Percentiles rank a stretch among this genome's conserved stretches.
Evolutionary conservation across 2,797 vertebrate species (phyloP).

Genomic region (Phalanger gymnotis): DNA sequence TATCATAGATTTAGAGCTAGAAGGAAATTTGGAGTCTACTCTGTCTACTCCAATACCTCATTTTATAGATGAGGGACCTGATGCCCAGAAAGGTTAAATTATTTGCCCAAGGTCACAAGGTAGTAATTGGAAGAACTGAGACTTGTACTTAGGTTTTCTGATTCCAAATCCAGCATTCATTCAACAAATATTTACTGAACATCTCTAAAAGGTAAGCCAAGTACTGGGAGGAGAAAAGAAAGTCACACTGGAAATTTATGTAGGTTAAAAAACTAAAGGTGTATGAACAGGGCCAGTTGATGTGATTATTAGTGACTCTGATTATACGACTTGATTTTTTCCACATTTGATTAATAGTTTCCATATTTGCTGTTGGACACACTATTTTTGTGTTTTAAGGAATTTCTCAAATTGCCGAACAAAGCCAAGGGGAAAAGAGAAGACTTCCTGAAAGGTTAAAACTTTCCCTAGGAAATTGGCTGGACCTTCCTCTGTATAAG

Average conservation of each 20-base stretch:
- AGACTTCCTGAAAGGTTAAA: slow-evolving; percentile 51
- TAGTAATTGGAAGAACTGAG: not conserved
- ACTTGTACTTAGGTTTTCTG: not conserved
- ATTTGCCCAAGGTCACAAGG: not conserved
- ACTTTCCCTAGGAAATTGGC: slow-evolving; percentile 21
- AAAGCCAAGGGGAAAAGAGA: slow-evolving; percentile 15
- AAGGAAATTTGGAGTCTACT: not conserved
- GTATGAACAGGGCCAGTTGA: slow-evolving; percentile 33
- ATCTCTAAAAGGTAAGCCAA: not conserved
- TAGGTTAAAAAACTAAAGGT: slow-evolving; percentile 10
- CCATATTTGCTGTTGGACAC: slow-evolving; percentile 41
- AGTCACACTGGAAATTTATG: not conserved
- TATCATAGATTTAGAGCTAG: not conserved
- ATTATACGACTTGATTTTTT: slow-evolving; percentile 5
- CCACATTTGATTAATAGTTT: not conserved
- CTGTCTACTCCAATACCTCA: not conserved
- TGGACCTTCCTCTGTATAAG: slow-evolving; percentile 50
- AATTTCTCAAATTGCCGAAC: not conserved
- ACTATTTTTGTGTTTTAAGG: slow-evolving; percentile 18
- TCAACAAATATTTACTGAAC: not conserved
- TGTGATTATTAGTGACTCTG: slow-evolving; percentile 12
- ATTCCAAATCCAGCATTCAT: not conserved
- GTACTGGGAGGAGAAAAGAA: not conserved
- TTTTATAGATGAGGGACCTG: not conserved
- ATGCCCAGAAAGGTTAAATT: not conserved